phyloP scores from a whole-genome alignment of 2,113 vertebrate genomes.

The Pelvicachromis taeniatus region DNA sequence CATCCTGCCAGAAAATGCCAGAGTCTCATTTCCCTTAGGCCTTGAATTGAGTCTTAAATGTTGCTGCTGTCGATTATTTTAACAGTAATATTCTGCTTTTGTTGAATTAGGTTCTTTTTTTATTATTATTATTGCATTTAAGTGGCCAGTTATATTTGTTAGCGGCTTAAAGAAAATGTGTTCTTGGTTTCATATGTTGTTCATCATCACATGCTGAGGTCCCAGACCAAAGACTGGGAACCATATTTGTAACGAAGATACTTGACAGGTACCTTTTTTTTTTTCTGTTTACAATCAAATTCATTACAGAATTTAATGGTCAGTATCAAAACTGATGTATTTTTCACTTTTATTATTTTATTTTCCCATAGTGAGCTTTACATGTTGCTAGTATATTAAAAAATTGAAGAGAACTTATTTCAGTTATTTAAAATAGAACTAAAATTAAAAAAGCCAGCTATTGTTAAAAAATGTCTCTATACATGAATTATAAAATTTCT shows the following conservation, averaged over 20 bases:
- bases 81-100: background rate
- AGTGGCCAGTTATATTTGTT: background rate
- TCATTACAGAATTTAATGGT: background rate
- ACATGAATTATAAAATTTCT: background rate
- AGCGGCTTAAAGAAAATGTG: background rate
- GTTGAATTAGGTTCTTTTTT: background rate
- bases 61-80: constrained; percentile 23
- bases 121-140: background rate
- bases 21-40: background rate
- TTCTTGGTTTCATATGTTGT: background rate
- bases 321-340: background rate
- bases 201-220: background rate
- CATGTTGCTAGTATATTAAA: background rate
- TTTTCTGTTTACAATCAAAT: background rate
- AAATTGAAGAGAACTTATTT: background rate
- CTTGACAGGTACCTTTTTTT: background rate
- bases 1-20: constrained; percentile 11
- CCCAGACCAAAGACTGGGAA: background rate
- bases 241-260: background rate
- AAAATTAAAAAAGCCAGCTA: background rate
- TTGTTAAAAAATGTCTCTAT: background rate
- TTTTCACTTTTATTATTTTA: background rate
- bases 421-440: background rate
- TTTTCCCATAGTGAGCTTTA: background rate
- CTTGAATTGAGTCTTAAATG: background rate